Conservation (phyloP, 2,888 invertebrate species). For the Bembecia ichneumoniformis region DNA sequence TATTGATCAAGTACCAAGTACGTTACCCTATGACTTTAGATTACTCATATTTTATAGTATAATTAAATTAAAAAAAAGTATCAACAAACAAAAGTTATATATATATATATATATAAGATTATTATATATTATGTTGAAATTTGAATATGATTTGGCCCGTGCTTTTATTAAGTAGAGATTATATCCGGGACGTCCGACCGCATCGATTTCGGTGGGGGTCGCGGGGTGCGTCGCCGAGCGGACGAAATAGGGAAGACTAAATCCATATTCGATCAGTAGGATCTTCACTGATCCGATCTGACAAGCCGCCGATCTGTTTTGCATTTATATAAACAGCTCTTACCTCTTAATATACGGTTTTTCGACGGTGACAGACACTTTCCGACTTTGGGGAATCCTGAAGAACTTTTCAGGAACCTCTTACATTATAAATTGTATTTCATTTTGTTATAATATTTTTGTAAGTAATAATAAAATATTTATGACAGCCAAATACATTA, state of each 20-base stretch:
- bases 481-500: no score
- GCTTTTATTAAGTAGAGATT: constrained; percentile 42
- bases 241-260: constrained; percentile 56
- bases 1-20: no score
- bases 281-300: constrained; percentile 66
- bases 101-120: no score
- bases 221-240: constrained; percentile 45
- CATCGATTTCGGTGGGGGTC: constrained; percentile 31
- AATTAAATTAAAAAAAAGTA: no score
- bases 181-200: constrained; percentile 66
- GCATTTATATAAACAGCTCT: constrained; percentile 72
- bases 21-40: no score
- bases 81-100: no score
- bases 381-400: constrained; percentile 7
- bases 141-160: not conserved
- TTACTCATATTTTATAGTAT: no score
- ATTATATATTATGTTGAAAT: no score
- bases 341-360: constrained; percentile 54
- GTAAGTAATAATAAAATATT: not conserved
- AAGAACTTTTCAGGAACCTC: not conserved
- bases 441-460: not conserved
- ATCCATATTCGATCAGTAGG: constrained; percentile 70
- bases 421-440: no score
- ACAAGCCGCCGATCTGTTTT: constrained; percentile 71
- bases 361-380: constrained; percentile 29